Base-by-base conservation (phyloP, 2,888 invertebrate species). In the Apantesis nais region DNA sequence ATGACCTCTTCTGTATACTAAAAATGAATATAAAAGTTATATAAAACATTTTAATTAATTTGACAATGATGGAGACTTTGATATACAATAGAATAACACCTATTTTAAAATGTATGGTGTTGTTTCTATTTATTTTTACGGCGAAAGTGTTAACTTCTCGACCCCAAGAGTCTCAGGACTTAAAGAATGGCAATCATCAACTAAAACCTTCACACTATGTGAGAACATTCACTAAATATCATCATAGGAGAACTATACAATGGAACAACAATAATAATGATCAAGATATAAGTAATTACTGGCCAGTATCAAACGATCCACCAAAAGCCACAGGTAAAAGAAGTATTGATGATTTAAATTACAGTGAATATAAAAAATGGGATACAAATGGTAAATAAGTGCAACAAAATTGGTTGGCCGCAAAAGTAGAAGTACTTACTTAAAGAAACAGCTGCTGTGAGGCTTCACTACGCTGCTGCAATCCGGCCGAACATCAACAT, bases 211-310 rank as follows among this genome's bases (percentile, higher is more conserved):
- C 89, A 0, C 91, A 93, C 76, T 95, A 93, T 81, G 93, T 94
- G n/a, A 88, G 95, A 63, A 93, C 94, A 8, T 95, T 94, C 76
- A 94, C 93, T 0, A 95, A 94, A 85, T 93, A 94, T 68, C 95
- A 94, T 58, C 95, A 95, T 71, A 90, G 93, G 79, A 87, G 95
- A 72, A 92, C 93, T 31, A 93, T 89, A 70, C 93, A 92, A 60
- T 90, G 92, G 91, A 91, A 91, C 68, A 52, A 91, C 68, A 87
- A 86, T 67, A 71, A 80, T 62, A 81, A 73, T 61, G 78, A 79
- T 11, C 88, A 85, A 72, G 92, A 92, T 71, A 67, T 85, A 1
- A 85, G 79, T 72, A 87, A 91, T 71, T 89, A 89, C 80, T 89
- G 90, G 90, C 86, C 86, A 72, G 78, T 78, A 41, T 73, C 87